These are phyloP conservation scores for Rhopalosiphum nymphaeae DNA, from an alignment of 2,888 invertebrate genomes.

Conservation along the genomic window DNA sequence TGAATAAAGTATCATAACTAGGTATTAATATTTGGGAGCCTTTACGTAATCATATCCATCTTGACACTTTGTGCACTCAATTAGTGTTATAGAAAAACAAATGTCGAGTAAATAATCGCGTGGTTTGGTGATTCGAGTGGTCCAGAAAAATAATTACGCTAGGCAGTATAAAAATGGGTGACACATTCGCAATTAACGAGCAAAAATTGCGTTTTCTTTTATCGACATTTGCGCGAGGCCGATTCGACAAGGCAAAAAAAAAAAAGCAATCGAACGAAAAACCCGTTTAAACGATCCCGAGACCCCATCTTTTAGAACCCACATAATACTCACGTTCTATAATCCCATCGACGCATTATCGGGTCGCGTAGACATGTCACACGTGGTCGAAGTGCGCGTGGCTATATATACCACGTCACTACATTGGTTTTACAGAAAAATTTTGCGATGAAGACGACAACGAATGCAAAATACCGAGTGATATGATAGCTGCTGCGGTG, in stretches of 20 bases:
- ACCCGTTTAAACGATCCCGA: not conserved
- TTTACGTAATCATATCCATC: not conserved
- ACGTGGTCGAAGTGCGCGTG: not conserved
- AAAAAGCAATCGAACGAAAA: not conserved
- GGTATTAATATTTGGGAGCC: not conserved
- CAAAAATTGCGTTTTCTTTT: not conserved
- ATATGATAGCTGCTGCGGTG: not conserved
- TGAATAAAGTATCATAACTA: not conserved
- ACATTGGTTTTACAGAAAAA: slow-evolving; percentile 38
- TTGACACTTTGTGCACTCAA: not conserved
- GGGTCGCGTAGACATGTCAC: not conserved
- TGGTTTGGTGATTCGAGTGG: not conserved
- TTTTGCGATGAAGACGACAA: not conserved
- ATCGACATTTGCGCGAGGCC: not conserved
- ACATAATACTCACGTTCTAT: not conserved
- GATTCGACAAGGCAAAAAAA: not conserved
- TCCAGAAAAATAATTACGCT: not conserved
- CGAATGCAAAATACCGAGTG: not conserved
- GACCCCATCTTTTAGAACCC: not conserved
- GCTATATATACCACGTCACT: not conserved
- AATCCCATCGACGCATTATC: not conserved
- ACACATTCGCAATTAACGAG: not conserved
- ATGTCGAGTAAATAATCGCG: not conserved
- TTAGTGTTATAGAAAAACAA: not conserved
- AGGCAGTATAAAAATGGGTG: not conserved